These are phyloP conservation scores for Python bivittatus DNA, from an alignment of 2,113 vertebrate genomes.

Conservation along the genomic window DNA sequence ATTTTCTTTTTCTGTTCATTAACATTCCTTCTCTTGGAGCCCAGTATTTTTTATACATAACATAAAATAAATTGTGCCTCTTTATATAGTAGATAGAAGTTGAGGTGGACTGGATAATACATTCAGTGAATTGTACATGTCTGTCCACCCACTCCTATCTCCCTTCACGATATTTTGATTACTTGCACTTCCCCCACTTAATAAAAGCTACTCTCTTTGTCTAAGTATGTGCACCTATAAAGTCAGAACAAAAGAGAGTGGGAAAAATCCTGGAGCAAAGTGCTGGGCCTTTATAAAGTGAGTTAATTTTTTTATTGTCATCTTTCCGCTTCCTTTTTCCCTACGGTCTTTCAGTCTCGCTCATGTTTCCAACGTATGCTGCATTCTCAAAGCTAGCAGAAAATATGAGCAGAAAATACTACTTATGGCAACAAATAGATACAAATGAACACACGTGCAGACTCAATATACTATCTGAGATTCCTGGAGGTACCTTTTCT, in stretches of 20 bases:
- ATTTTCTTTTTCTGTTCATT: background rate
- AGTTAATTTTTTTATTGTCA: background rate
- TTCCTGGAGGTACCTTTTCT: background rate
- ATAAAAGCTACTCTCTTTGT: background rate
- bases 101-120: background rate
- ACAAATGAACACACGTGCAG: background rate
- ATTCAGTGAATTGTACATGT: background rate
- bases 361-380: background rate
- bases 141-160: background rate
- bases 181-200: background rate
- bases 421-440: accelerated
- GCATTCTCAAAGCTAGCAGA: accelerated
- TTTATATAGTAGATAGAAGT: background rate
- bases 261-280: background rate
- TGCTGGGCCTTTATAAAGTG: background rate
- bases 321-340: background rate
- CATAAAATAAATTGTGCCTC: background rate
- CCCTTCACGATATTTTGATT: background rate
- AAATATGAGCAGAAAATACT: background rate
- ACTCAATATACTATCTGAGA: background rate
- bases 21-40: background rate
- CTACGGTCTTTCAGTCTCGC: background rate
- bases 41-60: background rate
- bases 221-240: background rate
- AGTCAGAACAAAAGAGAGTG: background rate